These are phyloP conservation scores for Amblyornis subalaris DNA, from an alignment of 2,113 vertebrate genomes.

Conservation along the genomic window DNA sequence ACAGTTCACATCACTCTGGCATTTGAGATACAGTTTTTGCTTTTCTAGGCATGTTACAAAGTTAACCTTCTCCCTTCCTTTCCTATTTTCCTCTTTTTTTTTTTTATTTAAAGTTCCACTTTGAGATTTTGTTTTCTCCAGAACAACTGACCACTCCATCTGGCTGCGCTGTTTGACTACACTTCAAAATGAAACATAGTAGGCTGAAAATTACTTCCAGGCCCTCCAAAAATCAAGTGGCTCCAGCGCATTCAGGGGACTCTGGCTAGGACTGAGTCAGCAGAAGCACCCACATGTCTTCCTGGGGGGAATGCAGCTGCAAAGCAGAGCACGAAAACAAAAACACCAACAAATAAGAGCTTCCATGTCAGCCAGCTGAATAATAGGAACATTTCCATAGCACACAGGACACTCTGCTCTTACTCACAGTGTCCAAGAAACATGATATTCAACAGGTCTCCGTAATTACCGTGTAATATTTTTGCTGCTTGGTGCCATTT, in stretches of 20 bases:
- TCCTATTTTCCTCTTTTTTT: not conserved
- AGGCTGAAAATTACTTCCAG: conserved; percentile 42
- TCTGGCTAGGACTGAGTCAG: conserved; percentile 24
- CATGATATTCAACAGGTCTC: not conserved
- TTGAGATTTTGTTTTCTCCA: not conserved
- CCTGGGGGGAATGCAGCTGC: conserved; percentile 36
- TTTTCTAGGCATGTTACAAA: not conserved
- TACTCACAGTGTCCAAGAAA: not conserved
- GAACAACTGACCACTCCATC: not conserved
- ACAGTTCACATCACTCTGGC: not conserved
- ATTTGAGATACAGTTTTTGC: not conserved
- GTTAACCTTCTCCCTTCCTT: not conserved
- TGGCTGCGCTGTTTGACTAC: not conserved
- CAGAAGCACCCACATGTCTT: conserved; percentile 11
- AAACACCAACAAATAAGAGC: conserved; percentile 16
- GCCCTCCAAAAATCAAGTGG: conserved; percentile 11
- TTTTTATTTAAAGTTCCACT: not conserved
- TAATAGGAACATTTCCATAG: conserved; percentile 32
- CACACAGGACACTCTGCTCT: conserved; percentile 7
- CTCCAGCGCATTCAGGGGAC: not conserved
- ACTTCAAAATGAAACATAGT: not conserved
- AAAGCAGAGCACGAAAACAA: conserved; percentile 43
- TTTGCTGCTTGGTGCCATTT: not conserved
- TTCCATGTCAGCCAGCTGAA: conserved; percentile 44
- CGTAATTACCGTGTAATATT: not conserved